Conservation (phyloP, 2,113 vertebrate species). For the Rutilus rutilus region DNA sequence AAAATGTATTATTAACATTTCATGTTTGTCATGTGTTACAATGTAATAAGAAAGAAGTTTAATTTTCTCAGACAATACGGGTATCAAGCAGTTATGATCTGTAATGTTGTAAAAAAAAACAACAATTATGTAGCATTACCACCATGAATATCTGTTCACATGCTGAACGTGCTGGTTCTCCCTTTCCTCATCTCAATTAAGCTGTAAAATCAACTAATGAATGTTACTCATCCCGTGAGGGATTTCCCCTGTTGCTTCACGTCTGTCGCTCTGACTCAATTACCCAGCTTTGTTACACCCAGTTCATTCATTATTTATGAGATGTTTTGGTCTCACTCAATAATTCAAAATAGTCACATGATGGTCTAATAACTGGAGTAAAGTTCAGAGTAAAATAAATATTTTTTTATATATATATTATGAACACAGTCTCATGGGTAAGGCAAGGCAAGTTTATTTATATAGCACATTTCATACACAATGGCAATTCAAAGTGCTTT, state of each 20-base stretch:
- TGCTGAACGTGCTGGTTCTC: neutral
- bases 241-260: conserved; percentile 43
- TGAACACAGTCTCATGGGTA: neutral
- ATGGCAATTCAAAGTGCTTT: too few species aligned
- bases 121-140: neutral
- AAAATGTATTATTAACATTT: too few species aligned
- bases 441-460: too few species aligned
- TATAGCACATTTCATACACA: too few species aligned
- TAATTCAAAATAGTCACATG: conserved; percentile 65
- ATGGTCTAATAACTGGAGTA: conserved; percentile 51
- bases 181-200: neutral
- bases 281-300: conserved; percentile 60
- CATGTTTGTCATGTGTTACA: too few species aligned
- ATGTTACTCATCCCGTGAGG: conserved; percentile 24
- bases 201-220: conserved; percentile 9
- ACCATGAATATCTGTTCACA: neutral
- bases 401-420: neutral
- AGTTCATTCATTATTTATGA: conserved; percentile 66
- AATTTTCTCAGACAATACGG: neutral
- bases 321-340: conserved; percentile 68
- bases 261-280: conserved; percentile 8
- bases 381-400: conserved; percentile 21
- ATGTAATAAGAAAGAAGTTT: neutral
- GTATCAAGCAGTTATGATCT: neutral
- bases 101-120: neutral